Evolutionary conservation across 2,797 vertebrate genomes (phyloP).

Genomic region (Telmatherina bonti): DNA sequence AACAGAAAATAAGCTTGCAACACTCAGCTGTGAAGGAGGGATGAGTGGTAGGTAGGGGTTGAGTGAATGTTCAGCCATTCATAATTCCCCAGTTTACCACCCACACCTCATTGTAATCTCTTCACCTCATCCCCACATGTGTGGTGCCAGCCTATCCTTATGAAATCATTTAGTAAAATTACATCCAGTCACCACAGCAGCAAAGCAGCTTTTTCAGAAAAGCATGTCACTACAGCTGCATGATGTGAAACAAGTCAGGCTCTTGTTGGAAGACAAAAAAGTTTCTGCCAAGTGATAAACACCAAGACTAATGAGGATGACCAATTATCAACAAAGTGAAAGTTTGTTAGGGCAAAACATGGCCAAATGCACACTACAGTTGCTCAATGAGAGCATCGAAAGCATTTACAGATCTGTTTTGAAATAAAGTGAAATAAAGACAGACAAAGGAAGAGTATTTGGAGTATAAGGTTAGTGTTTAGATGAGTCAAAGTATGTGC

Average conservation of each 20-base stretch:
- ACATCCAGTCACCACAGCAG: conserved; percentile 28
- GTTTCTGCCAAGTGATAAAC: conserved; percentile 15
- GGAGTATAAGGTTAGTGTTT: conserved; percentile 26
- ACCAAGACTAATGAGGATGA: conserved; percentile 11
- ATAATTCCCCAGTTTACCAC: conserved; percentile 20
- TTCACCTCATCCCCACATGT: conserved; percentile 9
- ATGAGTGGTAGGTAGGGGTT: not conserved
- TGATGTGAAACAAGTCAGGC: not conserved
- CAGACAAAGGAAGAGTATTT: not conserved
- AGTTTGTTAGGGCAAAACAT: conserved; percentile 33
- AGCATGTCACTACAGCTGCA: conserved; percentile 13
- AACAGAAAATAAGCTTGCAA: not conserved
- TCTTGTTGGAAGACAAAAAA: conserved; percentile 21
- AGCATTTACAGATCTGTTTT: conserved; percentile 12
- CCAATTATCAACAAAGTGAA: conserved; percentile 12
- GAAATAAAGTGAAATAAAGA: not conserved
- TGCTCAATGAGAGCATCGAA: conserved; percentile 27
- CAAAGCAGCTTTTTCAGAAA: conserved; percentile 1
- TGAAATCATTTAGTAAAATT: conserved; percentile 47
- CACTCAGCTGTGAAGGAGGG: not conserved
- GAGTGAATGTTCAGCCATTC: not conserved
- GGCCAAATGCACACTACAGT: conserved; percentile 16
- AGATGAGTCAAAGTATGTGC: not conserved
- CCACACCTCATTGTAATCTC: conserved; percentile 19
- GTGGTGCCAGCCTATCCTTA: conserved; percentile 36